These are phyloP conservation scores for Tragopan temminckii DNA, from an alignment of 2,797 vertebrate species.

Conservation along the genomic window DNA sequence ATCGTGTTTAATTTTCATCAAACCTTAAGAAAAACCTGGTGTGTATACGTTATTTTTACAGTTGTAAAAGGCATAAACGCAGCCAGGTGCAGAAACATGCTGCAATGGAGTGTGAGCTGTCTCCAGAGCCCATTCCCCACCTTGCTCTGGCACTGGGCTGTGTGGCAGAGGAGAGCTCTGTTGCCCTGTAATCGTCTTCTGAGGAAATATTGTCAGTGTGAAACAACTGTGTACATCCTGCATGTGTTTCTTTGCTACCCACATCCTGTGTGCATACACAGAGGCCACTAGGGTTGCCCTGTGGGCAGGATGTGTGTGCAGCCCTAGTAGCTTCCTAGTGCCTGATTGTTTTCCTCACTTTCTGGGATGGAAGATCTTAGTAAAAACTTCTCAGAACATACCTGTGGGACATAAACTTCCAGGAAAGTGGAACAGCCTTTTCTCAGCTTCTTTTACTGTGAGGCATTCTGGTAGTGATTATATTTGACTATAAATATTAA, in stretches of 20 bases:
- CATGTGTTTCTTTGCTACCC: fast-evolving
- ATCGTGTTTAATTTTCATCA: background rate
- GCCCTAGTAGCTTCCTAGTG: fast-evolving
- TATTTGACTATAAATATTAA: conserved; percentile 25
- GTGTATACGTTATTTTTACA: background rate
- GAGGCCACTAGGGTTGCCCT: background rate
- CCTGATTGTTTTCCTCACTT: background rate
- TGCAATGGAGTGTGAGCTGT: fast-evolving
- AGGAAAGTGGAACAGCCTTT: background rate
- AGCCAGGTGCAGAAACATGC: fast-evolving
- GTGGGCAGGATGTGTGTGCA: background rate
- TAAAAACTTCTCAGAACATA: background rate
- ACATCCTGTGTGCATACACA: fast-evolving
- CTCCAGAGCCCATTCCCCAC: background rate
- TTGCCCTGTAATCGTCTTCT: fast-evolving
- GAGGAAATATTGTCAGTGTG: fast-evolving
- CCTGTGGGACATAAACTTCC: background rate
- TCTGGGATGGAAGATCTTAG: background rate
- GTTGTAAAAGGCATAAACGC: background rate
- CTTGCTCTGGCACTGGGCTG: fast-evolving
- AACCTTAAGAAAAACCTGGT: background rate
- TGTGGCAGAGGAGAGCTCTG: background rate
- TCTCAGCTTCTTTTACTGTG: background rate
- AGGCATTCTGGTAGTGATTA: background rate
- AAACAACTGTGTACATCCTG: fast-evolving